A percentile compares a stretch with the other conserved stretches of the same genome.
phyloP scores from a whole-genome alignment of 1,140 invertebrate species.

The Conus ventricosus region DNA sequence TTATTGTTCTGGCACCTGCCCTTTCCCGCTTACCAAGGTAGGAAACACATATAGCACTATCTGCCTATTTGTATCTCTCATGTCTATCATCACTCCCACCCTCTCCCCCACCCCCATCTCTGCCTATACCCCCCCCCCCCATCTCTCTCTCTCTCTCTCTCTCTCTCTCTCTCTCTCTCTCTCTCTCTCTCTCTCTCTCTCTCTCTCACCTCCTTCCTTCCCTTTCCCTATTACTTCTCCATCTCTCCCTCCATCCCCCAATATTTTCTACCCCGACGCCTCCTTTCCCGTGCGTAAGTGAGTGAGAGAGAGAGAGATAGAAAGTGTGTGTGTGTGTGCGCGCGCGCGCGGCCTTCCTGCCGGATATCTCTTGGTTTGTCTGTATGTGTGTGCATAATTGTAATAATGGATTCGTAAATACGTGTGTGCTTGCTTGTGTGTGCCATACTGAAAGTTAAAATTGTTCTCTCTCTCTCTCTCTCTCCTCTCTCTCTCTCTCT shows the following conservation, averaged over 20 bases:
- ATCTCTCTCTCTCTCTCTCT: background rate
- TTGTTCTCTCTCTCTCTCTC: too few species aligned
- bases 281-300: too few species aligned
- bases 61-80: background rate
- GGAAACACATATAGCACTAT: slow-evolving; percentile 25
- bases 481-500: too few species aligned
- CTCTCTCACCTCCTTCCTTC: background rate
- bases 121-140: background rate
- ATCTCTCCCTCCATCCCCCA: background rate
- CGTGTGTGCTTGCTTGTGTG: background rate
- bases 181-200: slow-evolving; percentile 11
- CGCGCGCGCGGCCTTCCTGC: too few species aligned
- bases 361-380: too few species aligned
- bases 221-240: background rate
- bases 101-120: background rate
- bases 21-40: slow-evolving; percentile 87
- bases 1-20: slow-evolving; percentile 95
- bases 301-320: too few species aligned
- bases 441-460: too few species aligned
- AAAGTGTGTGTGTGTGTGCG: too few species aligned
- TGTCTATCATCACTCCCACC: background rate
- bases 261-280: background rate
- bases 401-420: too few species aligned
- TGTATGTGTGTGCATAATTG: too few species aligned
- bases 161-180: slow-evolving; percentile 4